Evolutionary conservation across 1,140 invertebrate species (phyloP).

Genomic region (Drosophila littoralis): DNA sequence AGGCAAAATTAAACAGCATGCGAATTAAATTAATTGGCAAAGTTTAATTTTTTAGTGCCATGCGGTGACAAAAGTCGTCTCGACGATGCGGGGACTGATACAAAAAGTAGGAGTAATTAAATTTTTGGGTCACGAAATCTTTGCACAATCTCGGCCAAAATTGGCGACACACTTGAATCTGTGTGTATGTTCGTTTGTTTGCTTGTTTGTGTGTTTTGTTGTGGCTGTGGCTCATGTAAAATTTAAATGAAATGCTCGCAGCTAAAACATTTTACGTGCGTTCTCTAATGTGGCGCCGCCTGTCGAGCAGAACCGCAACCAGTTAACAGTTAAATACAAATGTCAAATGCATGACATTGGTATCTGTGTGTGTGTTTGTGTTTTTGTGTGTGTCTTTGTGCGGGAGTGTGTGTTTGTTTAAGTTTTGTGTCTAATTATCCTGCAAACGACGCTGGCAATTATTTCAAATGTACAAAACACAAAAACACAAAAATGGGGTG

Average conservation of each 20-base stretch:
- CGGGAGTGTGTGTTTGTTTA: conserved; percentile 6
- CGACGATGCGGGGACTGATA: conserved; percentile 14
- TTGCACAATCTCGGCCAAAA: conserved; percentile 60
- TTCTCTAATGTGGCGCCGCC: conserved; percentile 48
- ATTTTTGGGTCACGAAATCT: conserved; percentile 61
- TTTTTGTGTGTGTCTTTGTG: not conserved
- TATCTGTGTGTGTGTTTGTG: not conserved
- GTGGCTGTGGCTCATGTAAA: conserved; percentile 59
- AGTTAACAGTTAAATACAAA: conserved; percentile 66
- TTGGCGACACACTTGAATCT: conserved; percentile 42
- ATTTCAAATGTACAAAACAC: conserved; percentile 43
- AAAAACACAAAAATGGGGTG: conserved; percentile 32
- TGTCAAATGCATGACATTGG: conserved; percentile 52
- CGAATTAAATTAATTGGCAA: conserved; percentile 79
- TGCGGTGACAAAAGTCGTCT: conserved; percentile 15
- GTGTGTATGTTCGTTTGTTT: not conserved
- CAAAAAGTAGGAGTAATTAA: conserved; percentile 59
- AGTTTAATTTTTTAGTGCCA: conserved; percentile 70
- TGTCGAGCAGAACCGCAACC: conserved; percentile 48
- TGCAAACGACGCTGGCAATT: conserved; percentile 42
- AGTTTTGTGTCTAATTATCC: conserved; percentile 41
- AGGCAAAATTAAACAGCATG: conserved; percentile 49
- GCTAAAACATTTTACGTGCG: conserved; percentile 33
- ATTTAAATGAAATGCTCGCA: conserved; percentile 61
- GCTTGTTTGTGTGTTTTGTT: conserved; percentile 7